These are phyloP conservation scores for Alsophila aescularia DNA, from an alignment of 2,888 invertebrate genomes.

Conservation along the genomic window DNA sequence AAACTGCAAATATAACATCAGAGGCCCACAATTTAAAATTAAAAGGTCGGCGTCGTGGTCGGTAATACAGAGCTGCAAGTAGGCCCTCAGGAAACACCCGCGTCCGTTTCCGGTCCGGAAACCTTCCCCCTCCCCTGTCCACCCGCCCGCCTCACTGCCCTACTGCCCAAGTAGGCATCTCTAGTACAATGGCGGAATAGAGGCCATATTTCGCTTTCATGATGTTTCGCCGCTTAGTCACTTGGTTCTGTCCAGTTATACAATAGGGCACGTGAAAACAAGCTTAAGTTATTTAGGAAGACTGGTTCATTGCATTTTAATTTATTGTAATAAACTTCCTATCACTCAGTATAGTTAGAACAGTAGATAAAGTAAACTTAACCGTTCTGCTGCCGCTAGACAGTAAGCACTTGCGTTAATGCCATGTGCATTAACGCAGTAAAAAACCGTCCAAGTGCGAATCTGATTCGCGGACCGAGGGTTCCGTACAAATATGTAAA, in stretches of 20 bases:
- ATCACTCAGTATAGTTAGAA: no score
- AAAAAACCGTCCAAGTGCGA: no score
- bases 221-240: conserved; percentile 5
- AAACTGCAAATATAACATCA: conserved; percentile 31
- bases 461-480: no score
- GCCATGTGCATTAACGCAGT: no score
- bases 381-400: no score
- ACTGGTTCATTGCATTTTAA: no score
- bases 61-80: conserved; percentile 42
- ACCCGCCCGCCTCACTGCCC: conserved; percentile 1
- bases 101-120: conserved; percentile 52
- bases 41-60: conserved; percentile 29
- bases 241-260: conserved; percentile 1
- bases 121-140: conserved; percentile 19
- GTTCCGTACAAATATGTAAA: no score
- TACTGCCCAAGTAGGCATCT: conserved; percentile 13
- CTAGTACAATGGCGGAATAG: conserved; percentile 11
- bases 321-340: no score
- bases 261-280: not conserved
- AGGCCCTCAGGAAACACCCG: conserved; percentile 50
- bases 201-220: conserved; percentile 12
- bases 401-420: no score
- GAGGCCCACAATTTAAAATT: conserved; percentile 29
- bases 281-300: not conserved
- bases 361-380: no score